phyloP scores from a whole-genome alignment of 2,113 vertebrate species.

The Melierax canorus region DNA sequence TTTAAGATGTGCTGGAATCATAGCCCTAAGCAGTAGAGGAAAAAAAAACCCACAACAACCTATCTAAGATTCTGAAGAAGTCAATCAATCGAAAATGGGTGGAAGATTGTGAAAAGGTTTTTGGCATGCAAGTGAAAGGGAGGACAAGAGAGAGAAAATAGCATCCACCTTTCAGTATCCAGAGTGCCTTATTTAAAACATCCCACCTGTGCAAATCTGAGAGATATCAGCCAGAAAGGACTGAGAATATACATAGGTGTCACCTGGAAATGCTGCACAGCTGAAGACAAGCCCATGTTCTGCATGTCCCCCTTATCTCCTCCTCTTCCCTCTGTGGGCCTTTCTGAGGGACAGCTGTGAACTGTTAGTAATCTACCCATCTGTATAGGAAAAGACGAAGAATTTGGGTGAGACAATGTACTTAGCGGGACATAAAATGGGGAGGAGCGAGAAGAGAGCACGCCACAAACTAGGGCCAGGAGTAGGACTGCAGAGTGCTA shows the following conservation, averaged over 20 bases:
- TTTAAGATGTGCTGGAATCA: not conserved
- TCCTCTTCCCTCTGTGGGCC: too few relatives aligned
- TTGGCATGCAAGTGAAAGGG: not conserved
- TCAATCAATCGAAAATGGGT: not conserved
- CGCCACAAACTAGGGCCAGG: not conserved
- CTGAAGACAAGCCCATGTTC: not conserved
- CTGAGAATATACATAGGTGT: too few relatives aligned
- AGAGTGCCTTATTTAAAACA: not conserved
- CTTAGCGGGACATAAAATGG: not conserved
- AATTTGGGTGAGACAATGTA: too few relatives aligned
- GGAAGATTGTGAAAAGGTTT: not conserved
- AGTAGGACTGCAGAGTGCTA: not conserved
- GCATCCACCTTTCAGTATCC: not conserved
- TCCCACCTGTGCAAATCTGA: not conserved
- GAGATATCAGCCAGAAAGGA: not conserved
- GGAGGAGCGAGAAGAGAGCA: not conserved
- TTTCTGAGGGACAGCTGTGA: not conserved
- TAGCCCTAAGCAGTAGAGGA: not conserved
- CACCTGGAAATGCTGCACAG: not conserved
- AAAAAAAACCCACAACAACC: not conserved
- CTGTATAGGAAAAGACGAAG: not conserved
- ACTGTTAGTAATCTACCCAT: accelerated
- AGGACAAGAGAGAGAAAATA: not conserved
- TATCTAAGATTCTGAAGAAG: not conserved
- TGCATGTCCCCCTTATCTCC: not conserved